Conservation (phyloP, 1,140 invertebrate species). For the Magallana angulata region DNA sequence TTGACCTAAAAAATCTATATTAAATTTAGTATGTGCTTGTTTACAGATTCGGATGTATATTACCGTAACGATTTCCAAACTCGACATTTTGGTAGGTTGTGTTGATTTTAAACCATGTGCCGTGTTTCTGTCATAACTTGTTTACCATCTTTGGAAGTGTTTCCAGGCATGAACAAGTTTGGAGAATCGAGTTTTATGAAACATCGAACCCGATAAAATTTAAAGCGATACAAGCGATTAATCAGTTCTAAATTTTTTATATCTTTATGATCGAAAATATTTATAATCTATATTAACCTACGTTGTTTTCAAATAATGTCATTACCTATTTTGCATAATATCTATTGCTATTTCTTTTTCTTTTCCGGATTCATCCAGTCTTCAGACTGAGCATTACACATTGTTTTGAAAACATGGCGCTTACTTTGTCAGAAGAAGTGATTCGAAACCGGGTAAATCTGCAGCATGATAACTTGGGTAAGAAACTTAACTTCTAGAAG, state of each 20-base stretch:
- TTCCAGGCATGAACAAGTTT: conserved; percentile 15
- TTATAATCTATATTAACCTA: no score
- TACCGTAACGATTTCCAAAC: conserved; percentile 11
- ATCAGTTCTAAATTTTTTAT: neutral
- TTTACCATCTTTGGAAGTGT: conserved; percentile 21
- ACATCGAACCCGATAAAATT: neutral
- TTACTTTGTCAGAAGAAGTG: conserved; percentile 76
- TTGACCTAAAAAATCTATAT: no score
- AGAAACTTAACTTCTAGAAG: conserved; percentile 29
- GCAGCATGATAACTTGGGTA: conserved; percentile 78
- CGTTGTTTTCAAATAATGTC: neutral
- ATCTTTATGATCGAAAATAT: neutral
- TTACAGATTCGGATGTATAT: neutral
- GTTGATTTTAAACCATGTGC: neutral
- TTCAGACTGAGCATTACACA: neutral
- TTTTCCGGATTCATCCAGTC: neutral
- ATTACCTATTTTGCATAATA: neutral
- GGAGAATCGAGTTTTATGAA: neutral
- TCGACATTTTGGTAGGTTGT: neutral
- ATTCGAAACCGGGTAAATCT: conserved; percentile 76
- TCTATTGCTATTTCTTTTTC: neutral
- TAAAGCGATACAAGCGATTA: neutral
- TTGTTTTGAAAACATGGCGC: conserved; percentile 71
- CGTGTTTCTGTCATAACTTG: conserved; percentile 30
- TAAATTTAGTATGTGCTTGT: neutral